A percentile compares a stretch with the other conserved stretches of the same genome.
Evolutionary conservation across 2,113 vertebrate genomes (phyloP).

Genomic region (Syngnathus scovelli): DNA sequence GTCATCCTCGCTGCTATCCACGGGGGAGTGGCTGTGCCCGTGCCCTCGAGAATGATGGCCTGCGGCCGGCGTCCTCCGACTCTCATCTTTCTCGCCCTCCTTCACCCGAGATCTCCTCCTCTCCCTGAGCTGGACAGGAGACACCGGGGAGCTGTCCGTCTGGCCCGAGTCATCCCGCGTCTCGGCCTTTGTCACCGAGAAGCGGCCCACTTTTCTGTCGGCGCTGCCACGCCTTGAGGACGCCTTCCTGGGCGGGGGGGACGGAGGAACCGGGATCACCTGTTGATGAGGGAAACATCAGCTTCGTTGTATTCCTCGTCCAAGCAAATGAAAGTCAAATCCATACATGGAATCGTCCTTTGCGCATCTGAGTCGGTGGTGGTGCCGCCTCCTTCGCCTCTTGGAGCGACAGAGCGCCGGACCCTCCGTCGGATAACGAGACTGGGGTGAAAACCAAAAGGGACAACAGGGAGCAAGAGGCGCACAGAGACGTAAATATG

Average conservation of each 20-base stretch:
- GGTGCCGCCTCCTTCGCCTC: slow-evolving; percentile 47
- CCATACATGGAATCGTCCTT: slow-evolving; percentile 69
- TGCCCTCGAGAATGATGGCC: slow-evolving; percentile 41
- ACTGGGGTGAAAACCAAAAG: slow-evolving; percentile 48
- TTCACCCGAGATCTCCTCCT: slow-evolving; percentile 61
- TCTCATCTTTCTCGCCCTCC: slow-evolving; percentile 62
- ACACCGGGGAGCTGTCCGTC: slow-evolving; percentile 65
- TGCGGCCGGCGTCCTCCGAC: slow-evolving; percentile 52
- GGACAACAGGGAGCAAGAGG: slow-evolving; percentile 42
- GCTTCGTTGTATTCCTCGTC: not conserved
- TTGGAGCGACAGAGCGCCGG: slow-evolving; percentile 42
- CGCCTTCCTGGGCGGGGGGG: slow-evolving; percentile 32
- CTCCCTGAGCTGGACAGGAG: slow-evolving; percentile 60
- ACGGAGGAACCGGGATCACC: slow-evolving; percentile 77
- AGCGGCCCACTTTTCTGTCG: slow-evolving; percentile 72
- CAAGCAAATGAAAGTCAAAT: not conserved
- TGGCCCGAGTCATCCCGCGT: slow-evolving; percentile 50
- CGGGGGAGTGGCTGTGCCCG: slow-evolving; percentile 76
- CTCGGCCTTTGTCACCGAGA: slow-evolving; percentile 69
- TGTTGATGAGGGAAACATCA: slow-evolving; percentile 36
- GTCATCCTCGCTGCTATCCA: slow-evolving; percentile 81
- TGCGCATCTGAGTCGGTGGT: slow-evolving; percentile 47
- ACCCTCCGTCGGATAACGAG: slow-evolving; percentile 59
- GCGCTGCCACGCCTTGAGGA: slow-evolving; percentile 34
- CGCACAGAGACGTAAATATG: slow-evolving; percentile 45